Evolutionary conservation across 1,140 invertebrate genomes (phyloP).

Genomic region (Ceratina calcarata): DNA sequence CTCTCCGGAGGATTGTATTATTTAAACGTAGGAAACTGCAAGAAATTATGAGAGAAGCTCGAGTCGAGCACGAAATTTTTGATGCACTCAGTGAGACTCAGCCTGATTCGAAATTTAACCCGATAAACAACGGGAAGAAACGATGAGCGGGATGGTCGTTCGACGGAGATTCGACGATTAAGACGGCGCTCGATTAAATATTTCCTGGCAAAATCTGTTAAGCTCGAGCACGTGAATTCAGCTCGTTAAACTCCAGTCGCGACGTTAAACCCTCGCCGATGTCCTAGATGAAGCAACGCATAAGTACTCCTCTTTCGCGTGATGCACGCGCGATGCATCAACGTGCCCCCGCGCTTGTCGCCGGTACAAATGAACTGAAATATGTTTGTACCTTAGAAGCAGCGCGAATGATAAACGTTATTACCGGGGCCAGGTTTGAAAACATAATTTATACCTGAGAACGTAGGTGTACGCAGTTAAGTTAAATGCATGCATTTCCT

Average conservation of each 20-base stretch:
- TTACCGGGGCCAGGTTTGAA: conserved; percentile 46
- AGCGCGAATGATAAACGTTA: conserved; percentile 53
- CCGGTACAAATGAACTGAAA: conserved; percentile 32
- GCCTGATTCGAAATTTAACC: background rate
- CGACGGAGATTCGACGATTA: background rate
- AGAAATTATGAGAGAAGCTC: background rate
- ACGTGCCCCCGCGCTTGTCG: conserved; percentile 7
- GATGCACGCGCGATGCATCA: conserved; percentile 14
- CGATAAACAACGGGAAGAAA: too few relatives aligned
- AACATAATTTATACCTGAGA: conserved; percentile 54
- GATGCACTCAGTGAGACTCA: too few relatives aligned
- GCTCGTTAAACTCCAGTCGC: background rate
- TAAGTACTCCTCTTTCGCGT: too few relatives aligned
- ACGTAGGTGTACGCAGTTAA: conserved; percentile 50
- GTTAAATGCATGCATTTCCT: conserved; percentile 60
- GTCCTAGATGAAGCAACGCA: too few relatives aligned
- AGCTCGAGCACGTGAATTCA: background rate
- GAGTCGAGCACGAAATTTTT: background rate
- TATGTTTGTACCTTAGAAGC: conserved; percentile 23
- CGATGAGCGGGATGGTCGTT: background rate
- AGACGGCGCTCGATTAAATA: background rate
- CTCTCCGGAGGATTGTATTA: background rate
- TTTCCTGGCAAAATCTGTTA: background rate
- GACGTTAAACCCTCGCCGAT: background rate
- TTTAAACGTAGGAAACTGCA: background rate